phyloP scores from a whole-genome alignment of 1,140 invertebrate genomes.

The Diorhabda elongata region DNA sequence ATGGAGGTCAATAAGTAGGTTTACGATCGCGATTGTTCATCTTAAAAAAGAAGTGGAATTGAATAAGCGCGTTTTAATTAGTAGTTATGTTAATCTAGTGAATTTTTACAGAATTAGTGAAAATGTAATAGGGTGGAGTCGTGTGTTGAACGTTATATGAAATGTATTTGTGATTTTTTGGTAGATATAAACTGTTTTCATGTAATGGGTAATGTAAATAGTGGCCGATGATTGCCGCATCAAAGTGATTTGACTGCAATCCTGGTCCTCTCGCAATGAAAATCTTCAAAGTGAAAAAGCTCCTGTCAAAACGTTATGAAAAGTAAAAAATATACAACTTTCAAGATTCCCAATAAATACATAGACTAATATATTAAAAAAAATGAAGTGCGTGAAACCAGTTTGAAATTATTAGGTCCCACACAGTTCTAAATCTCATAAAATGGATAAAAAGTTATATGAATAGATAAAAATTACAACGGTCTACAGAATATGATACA shows the following conservation, averaged over 20 bases:
- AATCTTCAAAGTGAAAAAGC: conserved; percentile 41
- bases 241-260: conserved; percentile 24
- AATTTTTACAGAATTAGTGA: no score
- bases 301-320: conserved; percentile 44
- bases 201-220: not conserved
- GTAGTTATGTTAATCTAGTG: no score
- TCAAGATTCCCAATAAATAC: conserved; percentile 46
- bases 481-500: conserved; percentile 46
- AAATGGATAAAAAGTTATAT: conserved; percentile 44
- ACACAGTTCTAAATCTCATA: conserved; percentile 43
- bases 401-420: conserved; percentile 35
- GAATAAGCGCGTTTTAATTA: no score
- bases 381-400: conserved; percentile 39
- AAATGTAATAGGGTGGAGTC: no score
- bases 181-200: no score
- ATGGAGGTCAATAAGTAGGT: no score
- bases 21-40: no score
- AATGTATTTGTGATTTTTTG: no score
- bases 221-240: conserved; percentile 21
- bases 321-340: conserved; percentile 48
- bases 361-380: conserved; percentile 43
- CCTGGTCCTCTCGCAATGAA: conserved; percentile 30
- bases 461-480: conserved; percentile 43
- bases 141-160: no score
- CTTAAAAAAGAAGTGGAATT: no score